Evolutionary conservation across 2,113 vertebrate genomes (phyloP).

Genomic region (Bujurquina vittata): DNA sequence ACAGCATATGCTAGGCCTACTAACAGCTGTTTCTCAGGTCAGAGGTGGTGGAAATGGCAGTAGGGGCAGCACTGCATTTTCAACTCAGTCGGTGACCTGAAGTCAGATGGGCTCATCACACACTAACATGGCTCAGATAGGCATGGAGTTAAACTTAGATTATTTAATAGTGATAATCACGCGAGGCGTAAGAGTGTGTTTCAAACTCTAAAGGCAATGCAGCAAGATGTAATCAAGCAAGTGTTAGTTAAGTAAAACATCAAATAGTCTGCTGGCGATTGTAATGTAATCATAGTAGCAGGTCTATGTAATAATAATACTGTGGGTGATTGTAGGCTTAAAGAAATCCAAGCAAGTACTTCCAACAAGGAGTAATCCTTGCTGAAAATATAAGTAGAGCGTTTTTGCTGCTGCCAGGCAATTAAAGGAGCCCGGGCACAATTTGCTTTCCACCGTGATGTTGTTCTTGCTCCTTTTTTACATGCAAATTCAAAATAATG

Average conservation of each 20-base stretch:
- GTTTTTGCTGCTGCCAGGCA: background rate
- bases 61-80: slow-evolving; percentile 29
- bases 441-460: background rate
- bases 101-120: background rate
- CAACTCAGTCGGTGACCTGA: slow-evolving; percentile 10
- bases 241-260: background rate
- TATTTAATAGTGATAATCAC: no score
- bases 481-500: slow-evolving; percentile 5
- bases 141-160: background rate
- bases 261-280: background rate
- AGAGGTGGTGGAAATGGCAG: slow-evolving; percentile 58
- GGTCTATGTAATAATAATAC: background rate
- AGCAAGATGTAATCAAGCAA: background rate
- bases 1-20: slow-evolving; percentile 32
- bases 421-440: background rate
- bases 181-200: no score
- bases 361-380: background rate
- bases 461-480: background rate
- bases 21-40: slow-evolving; percentile 62
- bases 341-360: background rate
- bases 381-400: background rate
- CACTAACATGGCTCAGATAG: background rate
- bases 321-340: background rate
- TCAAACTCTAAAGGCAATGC: background rate
- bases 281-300: background rate